Conservation (phyloP, 2,797 vertebrate genomes). For the Dallia pectoralis region DNA sequence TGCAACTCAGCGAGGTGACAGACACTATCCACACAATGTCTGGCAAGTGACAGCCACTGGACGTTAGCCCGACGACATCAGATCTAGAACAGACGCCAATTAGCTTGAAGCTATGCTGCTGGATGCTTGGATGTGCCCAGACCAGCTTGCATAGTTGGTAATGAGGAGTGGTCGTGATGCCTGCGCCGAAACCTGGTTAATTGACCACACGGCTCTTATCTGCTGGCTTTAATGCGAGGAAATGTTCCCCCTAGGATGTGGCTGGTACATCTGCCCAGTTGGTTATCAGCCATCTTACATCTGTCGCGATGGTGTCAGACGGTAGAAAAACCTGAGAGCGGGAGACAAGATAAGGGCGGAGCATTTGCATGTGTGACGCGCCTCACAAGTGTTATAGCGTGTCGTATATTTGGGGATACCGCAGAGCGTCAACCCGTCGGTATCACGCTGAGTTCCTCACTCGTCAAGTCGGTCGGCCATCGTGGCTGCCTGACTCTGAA, state of each 20-base stretch:
- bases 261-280: constrained; percentile 4
- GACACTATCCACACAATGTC: background rate
- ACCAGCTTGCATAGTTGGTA: background rate
- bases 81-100: background rate
- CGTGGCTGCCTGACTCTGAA: background rate
- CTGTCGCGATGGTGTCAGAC: background rate
- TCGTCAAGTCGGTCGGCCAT: background rate
- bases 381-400: background rate
- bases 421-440: background rate
- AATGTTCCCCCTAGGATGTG: background rate
- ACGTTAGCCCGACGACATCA: background rate
- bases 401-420: background rate
- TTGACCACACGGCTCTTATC: background rate
- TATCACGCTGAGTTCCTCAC: background rate
- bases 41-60: background rate
- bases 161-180: constrained; percentile 1
- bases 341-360: background rate
- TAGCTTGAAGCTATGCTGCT: background rate
- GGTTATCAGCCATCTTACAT: background rate
- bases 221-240: background rate
- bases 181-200: background rate
- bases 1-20: background rate
- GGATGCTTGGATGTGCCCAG: background rate
- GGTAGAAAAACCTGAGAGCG: background rate
- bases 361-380: background rate